Percentiles rank a stretch among this genome's conserved stretches.
Evolutionary conservation across 2,888 invertebrate genomes (phyloP).

Genomic region (Drosophila barbarae): DNA sequence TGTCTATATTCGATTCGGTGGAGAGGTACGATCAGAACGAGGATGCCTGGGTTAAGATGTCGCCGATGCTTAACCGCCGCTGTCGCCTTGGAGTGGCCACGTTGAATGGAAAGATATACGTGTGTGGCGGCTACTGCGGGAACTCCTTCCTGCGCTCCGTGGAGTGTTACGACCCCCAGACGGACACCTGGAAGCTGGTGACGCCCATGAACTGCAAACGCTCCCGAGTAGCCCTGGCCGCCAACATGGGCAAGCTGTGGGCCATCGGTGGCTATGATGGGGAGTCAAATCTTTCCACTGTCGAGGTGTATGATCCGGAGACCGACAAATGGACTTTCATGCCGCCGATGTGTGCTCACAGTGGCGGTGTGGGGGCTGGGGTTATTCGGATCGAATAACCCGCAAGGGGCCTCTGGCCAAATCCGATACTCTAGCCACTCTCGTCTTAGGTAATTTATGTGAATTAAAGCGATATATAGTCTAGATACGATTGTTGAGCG

Average conservation of each 20-base stretch:
- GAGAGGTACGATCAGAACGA: conserved; percentile 89
- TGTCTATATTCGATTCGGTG: conserved; percentile 92
- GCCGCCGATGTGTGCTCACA: conserved; percentile 90
- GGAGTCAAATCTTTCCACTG: conserved; percentile 88
- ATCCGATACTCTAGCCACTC: conserved; percentile 44
- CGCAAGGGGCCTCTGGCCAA: conserved; percentile 12
- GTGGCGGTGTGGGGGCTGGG: conserved; percentile 94
- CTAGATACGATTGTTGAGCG: conserved; percentile 31
- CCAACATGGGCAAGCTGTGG: conserved; percentile 91
- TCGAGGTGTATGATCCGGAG: conserved; percentile 91
- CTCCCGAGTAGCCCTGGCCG: conserved; percentile 89
- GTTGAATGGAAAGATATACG: conserved; percentile 89
- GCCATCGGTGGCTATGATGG: conserved; percentile 90
- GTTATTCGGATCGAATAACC: conserved; percentile 83
- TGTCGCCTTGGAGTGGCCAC: conserved; percentile 91
- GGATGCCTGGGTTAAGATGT: conserved; percentile 86
- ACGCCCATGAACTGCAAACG: conserved; percentile 91
- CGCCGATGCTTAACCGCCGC: conserved; percentile 89
- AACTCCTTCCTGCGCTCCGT: conserved; percentile 89
- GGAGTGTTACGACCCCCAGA: conserved; percentile 88
- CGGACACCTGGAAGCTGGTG: conserved; percentile 88
- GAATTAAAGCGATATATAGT: conserved; percentile 28
- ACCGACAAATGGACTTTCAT: conserved; percentile 87
- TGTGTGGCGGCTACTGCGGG: conserved; percentile 92
- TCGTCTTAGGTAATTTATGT: conserved; percentile 45